phyloP scores from a whole-genome alignment of 2,888 invertebrate genomes.

The Drosophila phalerata region DNA sequence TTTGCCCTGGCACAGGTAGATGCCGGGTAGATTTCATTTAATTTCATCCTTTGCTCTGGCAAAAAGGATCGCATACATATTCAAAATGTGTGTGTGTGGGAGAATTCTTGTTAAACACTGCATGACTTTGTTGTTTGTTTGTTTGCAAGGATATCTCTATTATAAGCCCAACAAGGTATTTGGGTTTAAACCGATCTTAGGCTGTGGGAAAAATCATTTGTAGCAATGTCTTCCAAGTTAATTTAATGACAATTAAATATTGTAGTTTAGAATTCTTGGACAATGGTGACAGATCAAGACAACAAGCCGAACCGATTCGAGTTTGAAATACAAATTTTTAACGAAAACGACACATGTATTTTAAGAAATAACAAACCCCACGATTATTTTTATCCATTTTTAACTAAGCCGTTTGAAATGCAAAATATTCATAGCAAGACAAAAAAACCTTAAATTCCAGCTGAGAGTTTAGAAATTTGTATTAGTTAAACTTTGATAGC shows the following conservation, averaged over 20 bases:
- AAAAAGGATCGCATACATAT: slow-evolving; percentile 72
- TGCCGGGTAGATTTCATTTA: slow-evolving; percentile 30
- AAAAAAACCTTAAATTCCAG: not conserved
- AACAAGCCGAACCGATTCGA: not conserved
- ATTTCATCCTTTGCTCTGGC: slow-evolving; percentile 64
- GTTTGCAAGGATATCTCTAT: slow-evolving; percentile 68
- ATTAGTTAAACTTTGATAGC: no score
- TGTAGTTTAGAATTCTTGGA: not conserved
- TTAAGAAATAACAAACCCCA: not conserved
- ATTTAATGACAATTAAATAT: slow-evolving; percentile 68
- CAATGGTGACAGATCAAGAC: slow-evolving; percentile 2
- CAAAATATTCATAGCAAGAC: no score
- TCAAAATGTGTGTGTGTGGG: slow-evolving; percentile 71
- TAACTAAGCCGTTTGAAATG: no score
- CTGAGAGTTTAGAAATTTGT: not conserved
- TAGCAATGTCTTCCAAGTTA: slow-evolving; percentile 57
- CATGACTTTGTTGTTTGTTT: slow-evolving; percentile 76
- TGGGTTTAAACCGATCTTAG: slow-evolving; percentile 36
- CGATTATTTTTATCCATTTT: no score
- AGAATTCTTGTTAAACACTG: slow-evolving; percentile 74
- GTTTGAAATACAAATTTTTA: not conserved
- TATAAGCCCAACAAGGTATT: slow-evolving; percentile 44
- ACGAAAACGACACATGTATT: not conserved
- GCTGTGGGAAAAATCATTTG: slow-evolving; percentile 68
- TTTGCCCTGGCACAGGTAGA: slow-evolving; percentile 67